phyloP scores from a whole-genome alignment of 1,140 invertebrate species.

The Drosophila ogumai region DNA sequence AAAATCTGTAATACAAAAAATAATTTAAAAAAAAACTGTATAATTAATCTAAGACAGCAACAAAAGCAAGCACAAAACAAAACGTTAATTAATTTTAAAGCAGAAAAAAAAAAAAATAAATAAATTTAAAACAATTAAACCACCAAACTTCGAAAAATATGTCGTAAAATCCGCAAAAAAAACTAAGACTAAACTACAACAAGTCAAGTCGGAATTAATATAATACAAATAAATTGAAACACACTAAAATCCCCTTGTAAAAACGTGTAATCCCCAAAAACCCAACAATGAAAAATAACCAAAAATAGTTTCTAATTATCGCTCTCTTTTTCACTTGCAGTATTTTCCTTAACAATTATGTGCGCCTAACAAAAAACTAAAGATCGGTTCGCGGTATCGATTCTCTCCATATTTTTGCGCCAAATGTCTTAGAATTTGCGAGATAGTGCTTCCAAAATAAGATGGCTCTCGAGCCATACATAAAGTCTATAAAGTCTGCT shows the following conservation, averaged over 20 bases:
- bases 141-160: background rate
- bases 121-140: background rate
- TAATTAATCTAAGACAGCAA: background rate
- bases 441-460: constrained; percentile 54
- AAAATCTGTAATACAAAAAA: too few species aligned
- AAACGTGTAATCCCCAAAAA: background rate
- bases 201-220: background rate
- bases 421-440: constrained; percentile 63
- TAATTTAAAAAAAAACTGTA: background rate
- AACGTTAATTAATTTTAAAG: too few species aligned
- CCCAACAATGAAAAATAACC: background rate
- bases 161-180: background rate
- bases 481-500: constrained; percentile 36
- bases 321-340: constrained; percentile 19
- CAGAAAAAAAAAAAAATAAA: too few species aligned
- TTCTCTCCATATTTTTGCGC: constrained; percentile 19
- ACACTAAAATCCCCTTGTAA: too few species aligned
- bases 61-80: background rate
- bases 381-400: constrained; percentile 26
- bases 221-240: background rate
- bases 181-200: background rate
- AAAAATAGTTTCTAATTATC: constrained; percentile 13
- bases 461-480: constrained; percentile 70
- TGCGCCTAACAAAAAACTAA: constrained; percentile 44
- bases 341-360: constrained; percentile 37